Evolutionary conservation across 2,888 invertebrate genomes (phyloP), one percentile per base, ranked within the genome.

Genomic region (Drosophila histrio): DNA sequence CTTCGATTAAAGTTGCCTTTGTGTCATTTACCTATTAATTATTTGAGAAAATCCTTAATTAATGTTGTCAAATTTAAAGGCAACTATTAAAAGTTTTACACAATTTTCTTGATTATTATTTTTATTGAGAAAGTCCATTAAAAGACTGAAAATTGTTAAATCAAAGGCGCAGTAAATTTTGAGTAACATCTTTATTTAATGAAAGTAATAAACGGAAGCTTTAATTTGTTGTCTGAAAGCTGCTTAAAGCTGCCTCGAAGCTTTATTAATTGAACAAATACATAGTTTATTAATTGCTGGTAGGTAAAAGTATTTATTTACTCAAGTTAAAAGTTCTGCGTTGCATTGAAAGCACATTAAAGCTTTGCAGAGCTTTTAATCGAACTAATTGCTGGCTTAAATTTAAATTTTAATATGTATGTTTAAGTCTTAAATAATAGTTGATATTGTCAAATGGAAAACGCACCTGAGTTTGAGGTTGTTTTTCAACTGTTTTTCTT

Each of bases 401-500:
- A n/a, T n/a, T n/a, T n/a, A n/a, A n/a, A n/a, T n/a, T n/a, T n/a
- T n/a, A n/a, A n/a, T n/a, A n/a, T n/a, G n/a, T n/a, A n/a, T n/a
- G n/a, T n/a, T 32, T 1, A 32, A 13, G 8, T 13, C 32, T 15
- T 0, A 15, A 7, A 2, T 7, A 3, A 36, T 17, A 9, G 34
- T 5, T 13, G 7, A 36, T 11, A 38, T 11, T 38, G n/a, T 6
- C 19, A 5, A 11, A n/a, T n/a, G 21, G 7, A 15, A 24, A 34
- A 36, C 44, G 2, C 46, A 63, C 65, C 65, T 63, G 56, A 49
- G n/a, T 15, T 56, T n/a, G 43, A 41, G 28, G 15, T 24, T 36
- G 39, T 7, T 24, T 19, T 24, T 30, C 43, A n/a, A n/a, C 13
- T 5, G 19, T 5, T 38, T 34, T 38, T 15, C 24, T 38, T 19